Percentiles rank a stretch among this genome's conserved stretches.
These are phyloP conservation scores for Sinopyrophorus schimmeli DNA, from an alignment of 2,888 invertebrate species.

Conservation along the genomic window DNA sequence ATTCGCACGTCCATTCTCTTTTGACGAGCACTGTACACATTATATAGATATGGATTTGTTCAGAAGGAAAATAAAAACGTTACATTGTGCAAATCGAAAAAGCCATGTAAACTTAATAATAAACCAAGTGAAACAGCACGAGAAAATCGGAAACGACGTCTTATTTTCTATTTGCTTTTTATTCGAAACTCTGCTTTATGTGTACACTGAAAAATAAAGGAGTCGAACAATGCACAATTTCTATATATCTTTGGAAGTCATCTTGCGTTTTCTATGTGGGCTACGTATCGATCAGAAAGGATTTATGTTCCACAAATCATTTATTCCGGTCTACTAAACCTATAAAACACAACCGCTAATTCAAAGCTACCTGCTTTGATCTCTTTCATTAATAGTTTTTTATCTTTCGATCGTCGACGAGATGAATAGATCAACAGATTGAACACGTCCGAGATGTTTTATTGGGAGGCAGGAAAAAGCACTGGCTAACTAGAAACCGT, in stretches of 20 bases:
- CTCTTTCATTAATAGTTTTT: constrained; percentile 17
- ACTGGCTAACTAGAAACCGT: constrained; percentile 4
- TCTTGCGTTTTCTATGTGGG: no score
- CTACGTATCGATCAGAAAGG: constrained; percentile 6
- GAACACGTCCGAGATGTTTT: constrained; percentile 11
- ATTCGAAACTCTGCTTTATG: constrained; percentile 16
- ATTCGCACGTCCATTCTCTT: no score
- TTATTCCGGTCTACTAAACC: constrained; percentile 9
- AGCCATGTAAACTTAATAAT: constrained; percentile 22
- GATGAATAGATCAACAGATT: constrained; percentile 6
- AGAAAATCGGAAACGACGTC: constrained; percentile 13
- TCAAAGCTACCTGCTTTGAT: constrained; percentile 17
- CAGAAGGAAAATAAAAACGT: no score
- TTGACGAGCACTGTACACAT: no score
- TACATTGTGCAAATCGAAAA: no score
- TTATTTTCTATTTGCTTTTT: constrained; percentile 20
- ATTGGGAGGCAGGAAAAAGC: constrained; percentile 7
- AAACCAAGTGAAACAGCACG: constrained; percentile 9
- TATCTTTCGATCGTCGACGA: constrained; percentile 12
- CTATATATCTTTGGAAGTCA: constrained; percentile 11
- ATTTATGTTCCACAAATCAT: constrained; percentile 13
- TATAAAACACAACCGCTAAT: constrained; percentile 13
- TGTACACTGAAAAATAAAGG: constrained; percentile 12
- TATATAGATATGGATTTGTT: no score
- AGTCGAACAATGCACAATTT: constrained; percentile 11